phyloP scores from a whole-genome alignment of 2,888 invertebrate genomes.

The Cantharis rufa region DNA sequence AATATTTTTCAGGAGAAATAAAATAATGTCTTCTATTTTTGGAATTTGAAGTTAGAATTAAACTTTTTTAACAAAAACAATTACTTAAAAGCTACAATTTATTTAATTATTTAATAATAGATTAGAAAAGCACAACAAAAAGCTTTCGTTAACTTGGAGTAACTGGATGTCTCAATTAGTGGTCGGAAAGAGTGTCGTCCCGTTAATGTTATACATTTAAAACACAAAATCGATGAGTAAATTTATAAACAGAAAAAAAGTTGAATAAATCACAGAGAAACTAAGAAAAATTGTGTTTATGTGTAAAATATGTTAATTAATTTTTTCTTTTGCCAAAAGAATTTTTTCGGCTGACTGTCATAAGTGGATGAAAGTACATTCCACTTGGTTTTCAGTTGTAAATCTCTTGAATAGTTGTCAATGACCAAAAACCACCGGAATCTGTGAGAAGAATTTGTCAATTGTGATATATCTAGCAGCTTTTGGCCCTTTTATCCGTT shows the following conservation, averaged over 20 bases:
- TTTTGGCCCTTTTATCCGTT: constrained; percentile 25
- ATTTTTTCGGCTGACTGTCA: constrained; percentile 3
- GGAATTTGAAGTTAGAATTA: neutral
- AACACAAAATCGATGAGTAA: neutral
- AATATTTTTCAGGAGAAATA: neutral
- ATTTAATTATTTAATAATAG: neutral
- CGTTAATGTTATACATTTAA: neutral
- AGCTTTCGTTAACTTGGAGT: neutral
- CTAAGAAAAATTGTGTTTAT: neutral
- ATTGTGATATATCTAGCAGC: constrained; percentile 26
- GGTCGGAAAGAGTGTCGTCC: neutral
- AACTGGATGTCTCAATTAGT: neutral
- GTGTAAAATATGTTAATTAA: neutral
- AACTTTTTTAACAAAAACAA: neutral
- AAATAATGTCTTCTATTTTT: neutral
- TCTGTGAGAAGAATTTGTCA: constrained; percentile 24
- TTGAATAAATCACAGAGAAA: neutral
- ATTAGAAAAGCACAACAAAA: neutral
- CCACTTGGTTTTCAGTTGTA: constrained; percentile 18
- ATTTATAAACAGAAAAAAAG: neutral
- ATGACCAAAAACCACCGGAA: constrained; percentile 26
- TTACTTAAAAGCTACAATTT: neutral
- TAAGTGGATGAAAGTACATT: constrained; percentile 17
- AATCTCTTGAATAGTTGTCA: constrained; percentile 23
- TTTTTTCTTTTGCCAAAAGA: neutral